phyloP scores from a whole-genome alignment of 2,113 vertebrate species.

The Bolborhynchus lineola region DNA sequence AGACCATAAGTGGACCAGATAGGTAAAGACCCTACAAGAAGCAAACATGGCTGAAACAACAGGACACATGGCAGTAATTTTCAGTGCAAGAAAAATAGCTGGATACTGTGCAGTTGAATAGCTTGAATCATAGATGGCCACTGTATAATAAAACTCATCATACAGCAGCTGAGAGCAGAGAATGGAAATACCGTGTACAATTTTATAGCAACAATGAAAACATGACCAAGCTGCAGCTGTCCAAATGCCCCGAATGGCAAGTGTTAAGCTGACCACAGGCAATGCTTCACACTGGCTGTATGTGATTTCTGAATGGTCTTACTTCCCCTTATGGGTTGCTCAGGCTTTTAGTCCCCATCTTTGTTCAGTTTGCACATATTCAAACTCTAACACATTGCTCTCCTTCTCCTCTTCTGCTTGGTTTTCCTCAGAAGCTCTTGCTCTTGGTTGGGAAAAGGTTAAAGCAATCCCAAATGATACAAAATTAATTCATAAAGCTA shows the following conservation, averaged over 20 bases:
- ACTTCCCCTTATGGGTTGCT: rapidly evolving
- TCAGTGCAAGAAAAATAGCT: not conserved
- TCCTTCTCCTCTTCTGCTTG: not conserved
- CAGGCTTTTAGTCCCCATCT: not conserved
- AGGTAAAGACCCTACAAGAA: not conserved
- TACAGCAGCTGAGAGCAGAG: not conserved
- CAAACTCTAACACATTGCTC: not conserved
- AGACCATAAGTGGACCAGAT: not conserved
- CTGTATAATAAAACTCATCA: not conserved
- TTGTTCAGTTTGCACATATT: not conserved
- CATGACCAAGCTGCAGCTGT: not conserved
- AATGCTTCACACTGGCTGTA: not conserved
- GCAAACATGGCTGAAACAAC: not conserved
- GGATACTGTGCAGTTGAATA: not conserved
- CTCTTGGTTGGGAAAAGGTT: not conserved
- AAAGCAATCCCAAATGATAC: not conserved
- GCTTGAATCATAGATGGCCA: not conserved
- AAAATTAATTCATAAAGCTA: not conserved
- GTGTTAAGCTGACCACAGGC: not conserved
- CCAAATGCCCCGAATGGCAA: not conserved
- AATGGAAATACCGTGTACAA: not conserved
- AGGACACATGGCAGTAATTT: not conserved
- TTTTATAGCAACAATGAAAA: not conserved
- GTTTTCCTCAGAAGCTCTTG: not conserved
- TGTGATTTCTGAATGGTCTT: not conserved